phyloP scores from a whole-genome alignment of 2,797 vertebrate species.

The Etheostoma perlongum region DNA sequence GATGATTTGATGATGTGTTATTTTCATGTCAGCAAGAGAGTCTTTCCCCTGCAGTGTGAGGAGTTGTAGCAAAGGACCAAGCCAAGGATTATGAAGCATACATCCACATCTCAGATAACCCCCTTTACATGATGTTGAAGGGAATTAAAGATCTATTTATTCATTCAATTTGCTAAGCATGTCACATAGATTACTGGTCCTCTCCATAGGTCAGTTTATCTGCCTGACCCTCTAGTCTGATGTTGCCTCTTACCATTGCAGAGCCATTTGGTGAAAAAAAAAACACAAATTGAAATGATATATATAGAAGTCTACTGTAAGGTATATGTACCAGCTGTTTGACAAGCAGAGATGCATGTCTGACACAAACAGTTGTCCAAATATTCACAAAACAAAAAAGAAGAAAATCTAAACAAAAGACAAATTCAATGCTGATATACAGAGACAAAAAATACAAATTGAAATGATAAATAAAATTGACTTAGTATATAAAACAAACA shows the following conservation, averaged over 20 bases:
- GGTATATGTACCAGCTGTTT: neutral
- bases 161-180: constrained; percentile 34
- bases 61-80: constrained; percentile 14
- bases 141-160: constrained; percentile 64
- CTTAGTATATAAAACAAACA: neutral
- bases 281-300: neutral
- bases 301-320: neutral
- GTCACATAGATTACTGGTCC: constrained; percentile 38
- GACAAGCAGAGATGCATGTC: neutral
- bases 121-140: constrained; percentile 30
- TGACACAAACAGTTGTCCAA: neutral
- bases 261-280: neutral
- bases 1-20: constrained; percentile 1
- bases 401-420: neutral
- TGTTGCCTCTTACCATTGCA: neutral
- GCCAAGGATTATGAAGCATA: constrained; percentile 53
- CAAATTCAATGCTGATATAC: neutral
- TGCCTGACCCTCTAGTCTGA: constrained; percentile 1
- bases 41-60: neutral
- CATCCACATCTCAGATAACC: constrained; percentile 57
- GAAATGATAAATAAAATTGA: neutral
- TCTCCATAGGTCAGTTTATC: constrained; percentile 38
- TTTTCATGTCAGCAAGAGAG: constrained; percentile 12
- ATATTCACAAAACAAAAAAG: neutral
- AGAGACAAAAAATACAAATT: neutral